phyloP scores from a whole-genome alignment of 2,113 vertebrate genomes.

The Pan troglodytes region NHGRI_mPanTro3-v2.1_pri NC_072398.2:56591001-56591500 shows the following conservation, averaged over 20 bases:
- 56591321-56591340: neutral
- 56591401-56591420: neutral
- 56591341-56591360: neutral
- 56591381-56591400: neutral
- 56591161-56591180: neutral
- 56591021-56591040: neutral
- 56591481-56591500: neutral
- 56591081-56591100: neutral
- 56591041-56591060: neutral
- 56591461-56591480: neutral
- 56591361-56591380: neutral
- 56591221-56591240: neutral
- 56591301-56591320: neutral
- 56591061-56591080: neutral
- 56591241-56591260: neutral
- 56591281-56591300: neutral
- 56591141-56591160: neutral
- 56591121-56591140: neutral
- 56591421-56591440: neutral
- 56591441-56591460: neutral
- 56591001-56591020: neutral
- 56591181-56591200: neutral
- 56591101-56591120: neutral
- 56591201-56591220: neutral
- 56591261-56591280: neutral